Evolutionary conservation across 2,888 invertebrate genomes (phyloP).

Genomic region (Drosophila mettleri): DNA sequence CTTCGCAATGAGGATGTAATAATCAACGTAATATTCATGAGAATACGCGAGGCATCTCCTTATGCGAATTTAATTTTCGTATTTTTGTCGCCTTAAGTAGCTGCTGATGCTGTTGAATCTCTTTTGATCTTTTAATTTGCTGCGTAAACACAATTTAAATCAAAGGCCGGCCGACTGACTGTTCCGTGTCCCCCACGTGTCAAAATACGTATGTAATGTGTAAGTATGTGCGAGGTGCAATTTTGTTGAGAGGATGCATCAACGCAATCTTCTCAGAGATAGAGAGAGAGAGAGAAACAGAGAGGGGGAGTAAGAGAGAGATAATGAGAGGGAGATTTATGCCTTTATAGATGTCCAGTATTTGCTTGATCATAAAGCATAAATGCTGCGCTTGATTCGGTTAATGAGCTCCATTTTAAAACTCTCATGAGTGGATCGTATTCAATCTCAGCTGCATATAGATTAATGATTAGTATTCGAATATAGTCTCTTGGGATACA

Average conservation of each 20-base stretch:
- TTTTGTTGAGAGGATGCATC: slow-evolving; percentile 54
- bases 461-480: not conserved
- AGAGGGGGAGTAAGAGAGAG: too few relatives aligned
- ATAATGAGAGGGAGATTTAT: slow-evolving; percentile 7
- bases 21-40: slow-evolving; percentile 21
- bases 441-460: not conserved
- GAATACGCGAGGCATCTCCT: slow-evolving; percentile 15
- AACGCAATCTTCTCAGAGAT: slow-evolving; percentile 29
- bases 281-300: not conserved
- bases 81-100: slow-evolving; percentile 9
- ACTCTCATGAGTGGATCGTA: not conserved
- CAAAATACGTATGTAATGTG: slow-evolving; percentile 56
- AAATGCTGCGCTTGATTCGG: slow-evolving; percentile 1
- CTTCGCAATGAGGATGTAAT: slow-evolving; percentile 34
- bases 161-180: slow-evolving; percentile 77
- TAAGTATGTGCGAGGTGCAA: slow-evolving; percentile 46
- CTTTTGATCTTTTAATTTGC: slow-evolving; percentile 84
- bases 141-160: slow-evolving; percentile 83
- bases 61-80: slow-evolving; percentile 9
- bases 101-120: slow-evolving; percentile 30
- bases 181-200: slow-evolving; percentile 60
- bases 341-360: slow-evolving; percentile 7
- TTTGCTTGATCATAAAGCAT: slow-evolving; percentile 1
- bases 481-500: not conserved
- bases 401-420: slow-evolving; percentile 1